Evolutionary conservation across 2,888 invertebrate species (phyloP), one percentile per base, ranked within the genome.

Genomic region (Euzetes globulus): DNA sequence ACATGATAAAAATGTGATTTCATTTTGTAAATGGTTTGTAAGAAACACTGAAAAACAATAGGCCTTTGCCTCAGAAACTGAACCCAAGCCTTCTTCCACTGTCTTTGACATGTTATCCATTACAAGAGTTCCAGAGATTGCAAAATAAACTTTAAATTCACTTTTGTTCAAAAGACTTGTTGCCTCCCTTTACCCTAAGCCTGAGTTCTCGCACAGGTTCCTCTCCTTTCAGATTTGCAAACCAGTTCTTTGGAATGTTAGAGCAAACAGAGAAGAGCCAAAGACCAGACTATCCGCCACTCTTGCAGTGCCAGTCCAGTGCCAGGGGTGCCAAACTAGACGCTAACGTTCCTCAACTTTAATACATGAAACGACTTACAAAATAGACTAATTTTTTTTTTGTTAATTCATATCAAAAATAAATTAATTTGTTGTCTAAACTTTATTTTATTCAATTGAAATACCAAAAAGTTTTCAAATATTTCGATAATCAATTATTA

Each of bases 191-290:
- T 52, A 63, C 27, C 27, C 63, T 47, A 58, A 41, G 45, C 17
- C 65, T 73, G 27, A 19, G 37, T 19, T 45, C 45, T 29, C 29
- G 27, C 25, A 52, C 71, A 27, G n/a, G 45, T 47, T 47, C 25
- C 63, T 63, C 29, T 27, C 15, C 41, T 22, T 22, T 3, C 70
- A 52, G 50, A 29, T 17, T 25, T 4, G 25, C 33, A 72, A 72
- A 72, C 72, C 72, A 52, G 72, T 72, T 72, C 55, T 72, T 5
- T 29, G 72, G 72, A 72, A 72, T 72, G 72, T 52, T 33, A 72
- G 52, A 11, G 2, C 47, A 19, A 19, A 47, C 27, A 41, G 41
- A 13, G 37, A 68, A 70, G 41, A 70, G 70, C 22, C 25, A 41
- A 37, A 37, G 47, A 37, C 15, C n/a, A n/a, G n/a, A n/a, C n/a